Conservation (phyloP, 2,113 vertebrate genomes). For the Ptychochromis oligacanthus region DNA sequence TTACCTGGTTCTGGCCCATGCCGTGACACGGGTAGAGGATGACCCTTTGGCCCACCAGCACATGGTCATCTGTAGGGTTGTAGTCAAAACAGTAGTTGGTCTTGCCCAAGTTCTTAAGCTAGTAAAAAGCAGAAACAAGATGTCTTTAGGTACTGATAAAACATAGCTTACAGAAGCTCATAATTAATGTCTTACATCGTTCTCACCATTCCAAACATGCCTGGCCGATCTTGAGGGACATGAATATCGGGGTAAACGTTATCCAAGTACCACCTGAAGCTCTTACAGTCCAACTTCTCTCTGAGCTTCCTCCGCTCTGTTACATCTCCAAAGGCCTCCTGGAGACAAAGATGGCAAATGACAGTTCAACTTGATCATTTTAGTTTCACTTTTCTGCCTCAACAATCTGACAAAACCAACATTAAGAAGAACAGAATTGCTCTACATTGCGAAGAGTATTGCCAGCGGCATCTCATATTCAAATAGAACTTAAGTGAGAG, state of each 20-base stretch:
- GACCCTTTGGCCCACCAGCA: slow-evolving; percentile 83
- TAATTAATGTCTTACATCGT: not conserved
- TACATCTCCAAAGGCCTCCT: slow-evolving; percentile 96
- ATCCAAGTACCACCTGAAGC: slow-evolving; percentile 94
- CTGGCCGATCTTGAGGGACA: slow-evolving; percentile 88
- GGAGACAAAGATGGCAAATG: slow-evolving; percentile 13
- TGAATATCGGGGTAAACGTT: slow-evolving; percentile 92
- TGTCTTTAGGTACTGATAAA: not conserved
- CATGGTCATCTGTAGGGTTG: slow-evolving; percentile 86
- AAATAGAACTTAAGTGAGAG: not conserved
- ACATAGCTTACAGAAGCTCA: not conserved
- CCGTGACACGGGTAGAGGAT: slow-evolving; percentile 93
- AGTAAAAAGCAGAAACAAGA: not conserved
- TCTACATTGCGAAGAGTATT: not conserved
- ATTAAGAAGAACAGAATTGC: not conserved
- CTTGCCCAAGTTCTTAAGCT: slow-evolving; percentile 91
- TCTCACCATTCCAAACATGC: slow-evolving; percentile 94
- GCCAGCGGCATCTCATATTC: not conserved
- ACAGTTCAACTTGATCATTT: not conserved
- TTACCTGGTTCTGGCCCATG: slow-evolving; percentile 98
- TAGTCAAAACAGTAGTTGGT: slow-evolving; percentile 92
- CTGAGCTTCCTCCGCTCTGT: slow-evolving; percentile 86
- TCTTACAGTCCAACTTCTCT: slow-evolving; percentile 87
- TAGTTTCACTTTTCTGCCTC: not conserved
- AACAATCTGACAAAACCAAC: not conserved